A percentile compares a stretch with the other conserved stretches of the same genome.
phyloP scores from a whole-genome alignment of 2,888 invertebrate genomes.

The Perdita meconis region DNA sequence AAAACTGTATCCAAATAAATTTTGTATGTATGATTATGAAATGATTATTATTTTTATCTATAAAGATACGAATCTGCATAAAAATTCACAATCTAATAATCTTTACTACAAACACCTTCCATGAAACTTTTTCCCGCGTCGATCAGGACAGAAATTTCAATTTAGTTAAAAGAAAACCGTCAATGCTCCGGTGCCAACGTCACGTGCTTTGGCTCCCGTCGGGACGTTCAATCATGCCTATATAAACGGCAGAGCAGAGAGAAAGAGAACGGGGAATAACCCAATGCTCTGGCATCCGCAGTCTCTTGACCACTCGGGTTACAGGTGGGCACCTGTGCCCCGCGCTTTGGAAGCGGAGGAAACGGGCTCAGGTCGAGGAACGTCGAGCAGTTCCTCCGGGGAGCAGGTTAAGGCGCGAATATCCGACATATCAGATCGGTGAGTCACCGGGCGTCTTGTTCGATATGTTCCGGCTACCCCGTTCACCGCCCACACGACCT shows the following conservation, averaged over 20 bases:
- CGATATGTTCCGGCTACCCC: slow-evolving; percentile 75
- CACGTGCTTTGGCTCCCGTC: background rate
- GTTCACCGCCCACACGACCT: slow-evolving; percentile 73
- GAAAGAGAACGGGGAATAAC: background rate
- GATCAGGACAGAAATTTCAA: too few species aligned
- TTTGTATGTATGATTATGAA: too few species aligned
- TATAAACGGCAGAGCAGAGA: background rate
- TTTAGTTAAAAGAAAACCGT: too few species aligned
- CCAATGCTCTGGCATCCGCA: slow-evolving; percentile 25
- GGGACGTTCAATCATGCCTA: slow-evolving; percentile 23
- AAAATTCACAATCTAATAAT: too few species aligned
- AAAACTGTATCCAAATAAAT: too few species aligned
- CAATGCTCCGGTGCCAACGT: too few species aligned
- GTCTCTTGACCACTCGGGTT: slow-evolving; percentile 37
- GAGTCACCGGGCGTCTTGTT: slow-evolving; percentile 77
- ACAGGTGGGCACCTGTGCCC: slow-evolving; percentile 58
- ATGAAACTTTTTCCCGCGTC: too few species aligned
- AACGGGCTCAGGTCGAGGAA: slow-evolving; percentile 63
- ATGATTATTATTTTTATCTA: too few species aligned
- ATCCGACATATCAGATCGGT: slow-evolving; percentile 75
- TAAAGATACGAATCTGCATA: too few species aligned
- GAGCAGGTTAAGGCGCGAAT: slow-evolving; percentile 70
- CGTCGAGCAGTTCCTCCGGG: slow-evolving; percentile 60
- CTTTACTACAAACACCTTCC: too few species aligned
- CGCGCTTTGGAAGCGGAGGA: slow-evolving; percentile 30